Conservation (phyloP, 2,113 vertebrate species). For the Grallaria varia region DNA sequence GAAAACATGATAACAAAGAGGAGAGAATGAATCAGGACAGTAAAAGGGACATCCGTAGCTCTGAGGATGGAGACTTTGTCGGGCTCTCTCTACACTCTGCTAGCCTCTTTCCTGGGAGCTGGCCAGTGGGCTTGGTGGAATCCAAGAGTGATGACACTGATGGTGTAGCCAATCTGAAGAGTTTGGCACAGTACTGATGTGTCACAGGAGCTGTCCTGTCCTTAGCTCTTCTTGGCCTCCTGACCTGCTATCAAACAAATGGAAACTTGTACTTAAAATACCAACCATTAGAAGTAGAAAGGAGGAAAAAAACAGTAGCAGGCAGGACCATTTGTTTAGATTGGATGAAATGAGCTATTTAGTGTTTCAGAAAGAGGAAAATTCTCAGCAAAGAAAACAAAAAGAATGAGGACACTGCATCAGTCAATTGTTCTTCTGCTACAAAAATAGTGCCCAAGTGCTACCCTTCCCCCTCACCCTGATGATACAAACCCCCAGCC, state of each 20-base stretch:
- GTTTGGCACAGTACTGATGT: not conserved
- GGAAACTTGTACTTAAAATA: not conserved
- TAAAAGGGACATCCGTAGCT: rapidly evolving
- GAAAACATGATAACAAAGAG: not conserved
- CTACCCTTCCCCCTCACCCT: not conserved
- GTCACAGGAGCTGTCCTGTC: not conserved
- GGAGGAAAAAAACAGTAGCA: not conserved
- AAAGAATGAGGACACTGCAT: not conserved
- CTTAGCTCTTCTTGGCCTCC: not conserved
- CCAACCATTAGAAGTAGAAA: not conserved
- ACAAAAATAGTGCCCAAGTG: not conserved
- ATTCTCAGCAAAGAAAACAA: not conserved
- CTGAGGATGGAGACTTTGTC: not conserved
- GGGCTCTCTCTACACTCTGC: not conserved
- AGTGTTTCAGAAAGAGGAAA: constrained; percentile 4
- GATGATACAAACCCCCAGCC: not conserved
- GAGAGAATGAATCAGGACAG: not conserved
- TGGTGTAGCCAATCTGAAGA: not conserved
- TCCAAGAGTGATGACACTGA: not conserved
- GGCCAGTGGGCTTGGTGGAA: not conserved
- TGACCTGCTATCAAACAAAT: not conserved
- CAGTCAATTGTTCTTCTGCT: not conserved
- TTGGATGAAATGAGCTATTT: constrained; percentile 1
- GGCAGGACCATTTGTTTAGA: constrained; percentile 21
- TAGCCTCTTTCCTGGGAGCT: not conserved